Evolutionary conservation across 2,113 vertebrate genomes (phyloP), one percentile per base, ranked within the genome.

Genomic region (Phainopepla nitens): DNA sequence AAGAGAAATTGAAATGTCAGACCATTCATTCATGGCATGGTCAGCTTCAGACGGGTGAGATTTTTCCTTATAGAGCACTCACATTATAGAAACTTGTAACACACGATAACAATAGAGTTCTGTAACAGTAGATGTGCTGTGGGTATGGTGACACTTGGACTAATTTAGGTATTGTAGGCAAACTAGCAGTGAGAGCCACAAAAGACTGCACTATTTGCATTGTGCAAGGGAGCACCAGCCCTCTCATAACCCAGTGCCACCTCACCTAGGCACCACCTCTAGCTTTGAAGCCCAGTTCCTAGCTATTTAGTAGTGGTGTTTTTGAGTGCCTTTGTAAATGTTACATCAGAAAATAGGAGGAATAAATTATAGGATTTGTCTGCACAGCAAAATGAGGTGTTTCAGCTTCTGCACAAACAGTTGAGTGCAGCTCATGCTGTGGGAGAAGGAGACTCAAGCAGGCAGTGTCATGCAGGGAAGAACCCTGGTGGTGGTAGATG

Each of bases 221-320:
- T 50, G 47, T 5, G 18, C 23, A 68, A 35, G 27, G 1, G 3
- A 66, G n/a, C 0, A 1, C 44, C 25, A 13, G 16, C 20, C 36
- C 20, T 56, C 18, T 66, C 28, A 15, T 3, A 33, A 41, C 12
- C 28, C 35, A 22, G 50, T 17, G 47, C 36, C 31, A 33, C 62
- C 18, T 23, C 66, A 53, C 23, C 61, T 11, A 16, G 41, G 18
- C 41, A 64, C 0, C 9, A 36, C 36, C 27, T 77, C 41, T 9
- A 79, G 57, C 23, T 82, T 8, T 64, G 49, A 72, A 91, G 35
- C 22, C 45, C 41, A 14, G 15, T 29, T 71, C 22, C 33, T 29
- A 13, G 20, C 21, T 87, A 15, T 35, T 45, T 66, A 70, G 6
- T 20, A 75, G 28, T 23, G 18, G 7, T 60, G 21, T n/a, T 33